phyloP scores from a whole-genome alignment of 2,797 vertebrate species.

The Chrysocyon brachyurus region DNA sequence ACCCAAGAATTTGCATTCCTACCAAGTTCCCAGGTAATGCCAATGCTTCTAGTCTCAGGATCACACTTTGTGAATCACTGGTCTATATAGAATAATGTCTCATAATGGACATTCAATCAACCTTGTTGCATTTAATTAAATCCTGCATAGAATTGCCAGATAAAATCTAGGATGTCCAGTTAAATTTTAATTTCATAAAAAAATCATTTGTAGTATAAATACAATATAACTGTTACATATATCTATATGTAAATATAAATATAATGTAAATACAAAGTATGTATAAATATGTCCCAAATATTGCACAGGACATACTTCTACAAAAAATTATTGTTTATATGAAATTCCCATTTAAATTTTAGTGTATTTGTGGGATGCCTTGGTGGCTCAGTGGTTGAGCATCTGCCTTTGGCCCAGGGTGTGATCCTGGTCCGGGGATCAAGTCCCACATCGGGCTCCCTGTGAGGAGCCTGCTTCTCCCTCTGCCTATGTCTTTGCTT shows the following conservation, averaged over 20 bases:
- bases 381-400: too few relatives aligned
- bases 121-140: neutral
- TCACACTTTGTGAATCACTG: constrained; percentile 6
- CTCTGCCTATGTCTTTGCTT: too few relatives aligned
- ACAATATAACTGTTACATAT: neutral
- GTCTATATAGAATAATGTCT: neutral
- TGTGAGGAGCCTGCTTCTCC: too few relatives aligned
- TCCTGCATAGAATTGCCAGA: neutral
- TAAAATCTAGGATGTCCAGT: neutral
- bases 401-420: too few relatives aligned
- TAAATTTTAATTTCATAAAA: constrained; percentile 50
- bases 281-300: neutral
- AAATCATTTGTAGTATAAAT: constrained; percentile 1
- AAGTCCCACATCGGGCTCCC: too few relatives aligned
- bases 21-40: neutral
- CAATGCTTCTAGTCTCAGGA: neutral
- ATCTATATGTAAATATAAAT: neutral
- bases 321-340: constrained; percentile 24
- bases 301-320: neutral
- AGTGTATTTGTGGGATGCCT: too few relatives aligned
- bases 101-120: neutral
- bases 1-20: neutral
- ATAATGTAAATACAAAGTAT: neutral
- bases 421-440: too few relatives aligned
- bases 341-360: constrained; percentile 17